phyloP scores from a whole-genome alignment of 2,888 invertebrate genomes.

The Tenthredo amoena region DNA sequence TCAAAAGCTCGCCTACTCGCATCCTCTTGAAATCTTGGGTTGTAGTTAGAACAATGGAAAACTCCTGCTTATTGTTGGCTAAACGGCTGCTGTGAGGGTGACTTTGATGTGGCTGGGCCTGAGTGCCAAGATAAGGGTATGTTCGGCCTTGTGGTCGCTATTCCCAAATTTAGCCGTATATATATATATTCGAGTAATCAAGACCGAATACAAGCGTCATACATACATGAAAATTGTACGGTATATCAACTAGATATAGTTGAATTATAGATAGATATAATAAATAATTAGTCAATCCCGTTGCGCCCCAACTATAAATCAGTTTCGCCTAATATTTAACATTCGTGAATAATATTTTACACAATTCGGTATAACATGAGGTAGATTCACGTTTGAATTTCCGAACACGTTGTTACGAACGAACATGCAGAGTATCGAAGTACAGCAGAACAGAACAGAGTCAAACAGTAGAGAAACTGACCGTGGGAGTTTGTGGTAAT shows the following conservation, averaged over 20 bases:
- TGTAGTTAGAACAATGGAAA: slow-evolving; percentile 45
- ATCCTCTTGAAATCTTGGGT: slow-evolving; percentile 43
- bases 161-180: neutral
- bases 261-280: neutral
- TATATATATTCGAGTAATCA: slow-evolving; percentile 2
- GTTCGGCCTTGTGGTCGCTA: slow-evolving; percentile 12
- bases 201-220: slow-evolving; percentile 5
- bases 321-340: neutral
- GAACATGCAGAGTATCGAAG: neutral
- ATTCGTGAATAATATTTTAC: neutral
- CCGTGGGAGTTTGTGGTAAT: neutral
- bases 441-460: neutral
- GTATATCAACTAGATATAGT: neutral
- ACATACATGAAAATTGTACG: neutral
- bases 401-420: neutral
- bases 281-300: neutral
- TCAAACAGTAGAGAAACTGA: slow-evolving; percentile 14
- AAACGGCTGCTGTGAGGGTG: slow-evolving; percentile 47
- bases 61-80: slow-evolving; percentile 43
- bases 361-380: neutral
- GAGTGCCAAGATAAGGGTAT: slow-evolving; percentile 40
- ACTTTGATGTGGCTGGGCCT: slow-evolving; percentile 48
- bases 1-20: slow-evolving; percentile 38
- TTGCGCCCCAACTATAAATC: neutral
- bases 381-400: neutral